Evolutionary conservation across 2,113 vertebrate genomes (phyloP).

Genomic region (Parus major): DNA sequence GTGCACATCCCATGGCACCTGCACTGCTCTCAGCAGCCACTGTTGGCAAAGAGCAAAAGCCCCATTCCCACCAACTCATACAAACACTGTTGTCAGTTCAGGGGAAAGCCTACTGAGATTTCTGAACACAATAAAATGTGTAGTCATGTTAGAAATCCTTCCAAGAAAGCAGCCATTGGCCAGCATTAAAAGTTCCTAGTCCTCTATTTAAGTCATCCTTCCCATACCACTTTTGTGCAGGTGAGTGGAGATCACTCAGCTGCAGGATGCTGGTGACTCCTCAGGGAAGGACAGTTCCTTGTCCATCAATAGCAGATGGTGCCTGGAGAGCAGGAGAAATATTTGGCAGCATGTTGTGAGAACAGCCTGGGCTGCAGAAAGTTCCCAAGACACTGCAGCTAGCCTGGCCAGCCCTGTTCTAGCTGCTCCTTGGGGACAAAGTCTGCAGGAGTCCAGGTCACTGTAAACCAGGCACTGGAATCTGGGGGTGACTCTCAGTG

Average conservation of each 20-base stretch:
- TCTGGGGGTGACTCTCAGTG: no score
- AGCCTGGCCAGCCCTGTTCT: background rate
- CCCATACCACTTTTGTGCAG: background rate
- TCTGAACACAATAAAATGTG: background rate
- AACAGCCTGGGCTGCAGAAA: background rate
- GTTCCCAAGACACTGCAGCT: background rate
- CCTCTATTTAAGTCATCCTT: background rate
- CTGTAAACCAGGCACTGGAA: background rate
- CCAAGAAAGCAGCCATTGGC: background rate
- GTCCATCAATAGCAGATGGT: background rate
- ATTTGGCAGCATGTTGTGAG: background rate
- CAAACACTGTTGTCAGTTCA: background rate
- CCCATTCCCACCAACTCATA: background rate
- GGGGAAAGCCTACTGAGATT: background rate
- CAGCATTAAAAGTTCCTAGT: background rate
- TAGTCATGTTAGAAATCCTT: background rate
- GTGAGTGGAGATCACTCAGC: accelerated
- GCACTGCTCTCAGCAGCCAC: background rate
- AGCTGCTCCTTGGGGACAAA: background rate
- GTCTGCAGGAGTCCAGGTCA: background rate
- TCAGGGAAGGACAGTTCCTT: background rate
- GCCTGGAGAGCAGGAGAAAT: background rate
- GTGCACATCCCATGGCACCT: background rate
- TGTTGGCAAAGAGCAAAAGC: background rate
- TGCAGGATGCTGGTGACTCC: background rate